A percentile compares a stretch with the other conserved stretches of the same genome.
Evolutionary conservation across 1,140 invertebrate species (phyloP).

Genomic region (Halictus rubicundus): DNA sequence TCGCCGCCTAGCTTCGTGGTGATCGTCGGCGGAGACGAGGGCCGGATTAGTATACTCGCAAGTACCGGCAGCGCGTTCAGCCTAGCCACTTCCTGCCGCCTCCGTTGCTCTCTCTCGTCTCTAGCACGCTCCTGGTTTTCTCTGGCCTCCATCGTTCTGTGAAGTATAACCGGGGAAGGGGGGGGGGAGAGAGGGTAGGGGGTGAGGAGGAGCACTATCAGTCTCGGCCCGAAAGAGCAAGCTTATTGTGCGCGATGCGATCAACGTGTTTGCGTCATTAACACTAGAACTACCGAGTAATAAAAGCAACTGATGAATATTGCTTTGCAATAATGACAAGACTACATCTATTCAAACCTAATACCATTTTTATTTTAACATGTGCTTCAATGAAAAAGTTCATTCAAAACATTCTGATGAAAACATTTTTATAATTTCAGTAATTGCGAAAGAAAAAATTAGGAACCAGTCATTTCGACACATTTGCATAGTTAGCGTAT

Average conservation of each 20-base stretch:
- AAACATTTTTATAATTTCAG: no score
- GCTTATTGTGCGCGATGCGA: conserved; percentile 16
- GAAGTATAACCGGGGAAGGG: conserved; percentile 13
- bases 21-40: conserved; percentile 16
- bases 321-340: no score
- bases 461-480: no score
- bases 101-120: conserved; percentile 31
- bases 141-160: conserved; percentile 30
- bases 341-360: no score
- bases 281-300: no score
- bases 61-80: conserved; percentile 67
- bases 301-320: no score
- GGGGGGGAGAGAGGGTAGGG: no score
- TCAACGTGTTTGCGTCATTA: conserved; percentile 43
- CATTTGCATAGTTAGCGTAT: no score
- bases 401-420: no score
- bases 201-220: conserved; percentile 12
- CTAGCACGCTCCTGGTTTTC: conserved; percentile 35
- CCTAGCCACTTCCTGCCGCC: conserved; percentile 57
- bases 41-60: conserved; percentile 67
- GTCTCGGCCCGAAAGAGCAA: conserved; percentile 28
- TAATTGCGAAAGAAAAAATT: no score
- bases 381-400: no score
- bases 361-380: no score
- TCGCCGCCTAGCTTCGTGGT: conserved; percentile 41